phyloP scores from a whole-genome alignment of 2,888 invertebrate species.

The Aspidiotus rigidus region DNA sequence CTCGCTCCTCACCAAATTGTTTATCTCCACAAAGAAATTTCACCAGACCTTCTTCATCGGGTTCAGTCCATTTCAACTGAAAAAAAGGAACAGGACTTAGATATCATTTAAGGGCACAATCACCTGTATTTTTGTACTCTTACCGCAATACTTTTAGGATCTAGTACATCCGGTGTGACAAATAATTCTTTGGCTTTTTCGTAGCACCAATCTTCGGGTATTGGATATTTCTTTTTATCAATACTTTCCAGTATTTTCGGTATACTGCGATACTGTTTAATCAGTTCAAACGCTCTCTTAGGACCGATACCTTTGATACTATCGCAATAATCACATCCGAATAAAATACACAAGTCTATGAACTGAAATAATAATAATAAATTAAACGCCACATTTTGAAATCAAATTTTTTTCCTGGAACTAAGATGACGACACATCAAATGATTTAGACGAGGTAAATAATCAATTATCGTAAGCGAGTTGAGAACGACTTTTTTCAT shows the following conservation, averaged over 20 bases:
- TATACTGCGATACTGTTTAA: constrained; percentile 70
- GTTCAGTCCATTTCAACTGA: constrained; percentile 87
- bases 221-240: constrained; percentile 64
- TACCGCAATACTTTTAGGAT: constrained; percentile 68
- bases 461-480: no score
- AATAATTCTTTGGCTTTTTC: constrained; percentile 80
- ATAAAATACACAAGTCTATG: constrained; percentile 92
- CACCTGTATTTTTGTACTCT: no score
- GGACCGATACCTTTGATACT: constrained; percentile 89
- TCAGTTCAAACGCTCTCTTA: constrained; percentile 89
- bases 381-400: neutral
- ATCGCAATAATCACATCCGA: constrained; percentile 99
- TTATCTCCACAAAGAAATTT: constrained; percentile 86
- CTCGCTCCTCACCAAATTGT: constrained; percentile 86
- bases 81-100: neutral
- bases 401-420: neutral
- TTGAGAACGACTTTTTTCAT: no score
- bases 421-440: no score
- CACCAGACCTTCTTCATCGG: constrained; percentile 89
- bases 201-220: constrained; percentile 87
- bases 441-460: no score
- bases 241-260: constrained; percentile 74
- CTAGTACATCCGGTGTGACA: constrained; percentile 68
- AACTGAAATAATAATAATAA: constrained; percentile 54
- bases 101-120: no score